Evolutionary conservation across 2,113 vertebrate species (phyloP).

Genomic region (Xiphias gladius): DNA sequence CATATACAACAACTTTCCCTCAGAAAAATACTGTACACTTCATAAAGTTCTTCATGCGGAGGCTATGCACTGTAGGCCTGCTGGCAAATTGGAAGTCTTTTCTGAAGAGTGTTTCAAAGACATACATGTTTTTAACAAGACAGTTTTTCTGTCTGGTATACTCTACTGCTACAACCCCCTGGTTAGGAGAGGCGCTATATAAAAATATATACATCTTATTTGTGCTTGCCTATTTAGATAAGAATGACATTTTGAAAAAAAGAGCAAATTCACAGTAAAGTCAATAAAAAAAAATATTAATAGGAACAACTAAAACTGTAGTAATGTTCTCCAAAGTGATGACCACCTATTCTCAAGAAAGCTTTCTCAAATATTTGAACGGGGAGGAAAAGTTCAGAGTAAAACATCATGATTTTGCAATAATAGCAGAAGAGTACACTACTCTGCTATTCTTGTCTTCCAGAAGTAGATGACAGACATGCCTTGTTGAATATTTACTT

Average conservation of each 20-base stretch:
- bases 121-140: slow-evolving; percentile 14
- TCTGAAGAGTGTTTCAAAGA: slow-evolving; percentile 36
- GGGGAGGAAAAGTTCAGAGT: background rate
- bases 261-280: background rate
- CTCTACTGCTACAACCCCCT: background rate
- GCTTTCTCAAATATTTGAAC: background rate
- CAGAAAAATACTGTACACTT: slow-evolving; percentile 58
- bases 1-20: slow-evolving; percentile 57
- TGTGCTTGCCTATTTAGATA: background rate
- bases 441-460: background rate
- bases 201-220: slow-evolving; percentile 10
- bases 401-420: slow-evolving; percentile 13
- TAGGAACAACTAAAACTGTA: background rate
- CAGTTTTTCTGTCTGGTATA: background rate
- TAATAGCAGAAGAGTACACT: background rate
- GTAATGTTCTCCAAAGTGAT: background rate
- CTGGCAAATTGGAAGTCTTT: slow-evolving; percentile 49
- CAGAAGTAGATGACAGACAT: background rate
- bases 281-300: background rate
- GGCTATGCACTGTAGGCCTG: slow-evolving; percentile 17
- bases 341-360: background rate
- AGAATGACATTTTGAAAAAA: background rate
- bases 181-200: background rate
- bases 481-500: background rate
- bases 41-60: slow-evolving; percentile 49